Evolutionary conservation across 2,113 vertebrate genomes (phyloP).

Genomic region (Gorsachius goisagi): DNA sequence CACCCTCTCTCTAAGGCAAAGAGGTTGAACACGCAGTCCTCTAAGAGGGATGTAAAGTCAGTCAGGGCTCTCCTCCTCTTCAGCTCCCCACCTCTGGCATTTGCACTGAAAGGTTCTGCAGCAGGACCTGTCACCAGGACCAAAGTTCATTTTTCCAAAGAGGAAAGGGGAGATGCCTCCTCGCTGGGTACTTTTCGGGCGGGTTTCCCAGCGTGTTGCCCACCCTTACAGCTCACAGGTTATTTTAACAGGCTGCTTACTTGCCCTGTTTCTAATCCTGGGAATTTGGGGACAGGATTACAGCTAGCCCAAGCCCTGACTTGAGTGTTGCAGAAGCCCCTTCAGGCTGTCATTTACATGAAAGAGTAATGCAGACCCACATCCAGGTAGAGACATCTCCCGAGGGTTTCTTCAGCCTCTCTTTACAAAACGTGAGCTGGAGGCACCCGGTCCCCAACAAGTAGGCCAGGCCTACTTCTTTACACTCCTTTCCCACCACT

Average conservation of each 20-base stretch:
- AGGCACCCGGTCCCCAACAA: accelerated
- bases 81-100: neutral
- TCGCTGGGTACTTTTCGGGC: accelerated
- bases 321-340: neutral
- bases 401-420: neutral
- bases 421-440: accelerated
- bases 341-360: neutral
- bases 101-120: neutral
- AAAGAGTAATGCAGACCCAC: neutral
- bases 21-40: neutral
- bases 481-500: neutral
- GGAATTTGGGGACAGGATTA: neutral
- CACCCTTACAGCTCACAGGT: neutral
- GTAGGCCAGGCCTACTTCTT: neutral
- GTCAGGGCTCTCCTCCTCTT: neutral
- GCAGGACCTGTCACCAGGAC: neutral
- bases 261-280: neutral
- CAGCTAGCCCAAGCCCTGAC: neutral
- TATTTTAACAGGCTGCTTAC: neutral
- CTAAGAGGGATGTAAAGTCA: neutral
- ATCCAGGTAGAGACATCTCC: neutral
- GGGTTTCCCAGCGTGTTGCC: neutral
- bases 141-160: neutral
- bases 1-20: neutral
- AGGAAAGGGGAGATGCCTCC: neutral